Evolutionary conservation across 2,888 invertebrate species (phyloP).

Genomic region (Dysmachus trigonus): DNA sequence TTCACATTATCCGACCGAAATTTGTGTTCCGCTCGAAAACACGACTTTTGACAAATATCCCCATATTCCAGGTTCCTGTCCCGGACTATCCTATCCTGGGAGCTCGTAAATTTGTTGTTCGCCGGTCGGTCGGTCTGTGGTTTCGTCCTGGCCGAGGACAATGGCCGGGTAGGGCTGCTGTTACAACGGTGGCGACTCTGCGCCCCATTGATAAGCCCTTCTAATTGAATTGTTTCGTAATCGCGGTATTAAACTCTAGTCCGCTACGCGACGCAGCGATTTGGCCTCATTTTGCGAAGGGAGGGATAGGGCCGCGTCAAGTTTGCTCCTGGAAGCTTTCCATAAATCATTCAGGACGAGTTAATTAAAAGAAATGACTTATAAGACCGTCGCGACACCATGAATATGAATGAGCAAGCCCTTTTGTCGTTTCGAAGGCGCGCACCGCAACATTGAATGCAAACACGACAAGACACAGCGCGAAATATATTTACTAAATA

Average conservation of each 20-base stretch:
- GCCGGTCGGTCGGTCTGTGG: neutral
- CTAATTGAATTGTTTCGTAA: conserved; percentile 20
- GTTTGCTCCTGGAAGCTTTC: neutral
- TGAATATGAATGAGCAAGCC: conserved; percentile 20
- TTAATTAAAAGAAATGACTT: conserved; percentile 30
- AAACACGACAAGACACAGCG: neutral
- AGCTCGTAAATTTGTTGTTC: conserved; percentile 6
- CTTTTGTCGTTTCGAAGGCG: neutral
- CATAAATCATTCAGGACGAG: conserved; percentile 5
- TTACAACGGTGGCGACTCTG: neutral
- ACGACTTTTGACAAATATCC: neutral
- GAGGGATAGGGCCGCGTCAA: neutral
- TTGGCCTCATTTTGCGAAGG: neutral
- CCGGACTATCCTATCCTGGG: no score
- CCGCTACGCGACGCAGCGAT: neutral
- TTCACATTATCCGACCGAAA: neutral
- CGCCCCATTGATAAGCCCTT: neutral
- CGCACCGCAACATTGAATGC: neutral
- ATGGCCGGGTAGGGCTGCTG: neutral
- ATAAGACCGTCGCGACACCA: neutral
- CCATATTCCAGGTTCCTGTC: neutral
- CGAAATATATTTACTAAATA: neutral
- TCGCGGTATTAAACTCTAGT: neutral
- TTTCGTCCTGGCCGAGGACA: neutral
- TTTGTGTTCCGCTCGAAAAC: neutral